Base-by-base conservation (phyloP, 2,888 invertebrate species). In the Diaperis boleti region DNA sequence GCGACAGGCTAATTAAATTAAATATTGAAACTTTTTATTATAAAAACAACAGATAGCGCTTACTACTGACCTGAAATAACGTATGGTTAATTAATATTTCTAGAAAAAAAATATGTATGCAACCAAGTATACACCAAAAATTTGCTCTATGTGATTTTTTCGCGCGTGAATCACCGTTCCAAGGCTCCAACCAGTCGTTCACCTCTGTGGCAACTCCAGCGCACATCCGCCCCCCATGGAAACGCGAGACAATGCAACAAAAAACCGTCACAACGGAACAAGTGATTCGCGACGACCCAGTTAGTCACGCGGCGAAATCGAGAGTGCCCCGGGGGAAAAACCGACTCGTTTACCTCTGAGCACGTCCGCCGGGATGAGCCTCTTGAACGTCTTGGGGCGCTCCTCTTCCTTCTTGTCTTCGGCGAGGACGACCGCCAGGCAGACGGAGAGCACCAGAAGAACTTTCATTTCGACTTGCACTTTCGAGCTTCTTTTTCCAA, bases 281-380 rank as follows among this genome's bases (percentile, higher is more conserved):
- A 6, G 11, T 22, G 49, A 13, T 54, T 64, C 7, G 20, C 41
- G 37, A 29, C 15, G 22, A 59, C 44, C 37, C 44, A 14, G 55
- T 37, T 20, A 26, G 8, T 1, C 26, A 33, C 14, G 42, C 20
- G 15, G n/a, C 44, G 31, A 41, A 37, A 55, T 39, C n/a, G n/a
- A n/a, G n/a, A n/a, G n/a, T n/a, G n/a, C n/a, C n/a, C n/a, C n/a
- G n/a, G n/a, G n/a, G n/a, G n/a, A n/a, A n/a, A n/a, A n/a, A n/a
- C n/a, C n/a, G n/a, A n/a, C n/a, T n/a, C n/a, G n/a, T 11, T 60
- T 83, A 95, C 95, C 95, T 88, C 95, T 89, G 67, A 95, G 86
- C 31, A 94, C 92, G 82, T 95, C 95, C 74, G 95, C 95, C 35
- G 94, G 94, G 74, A 95, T 94, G 70, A 94, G 84, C 69, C 95